phyloP scores from a whole-genome alignment of 2,888 invertebrate genomes.

The Stratiomys singularior region DNA sequence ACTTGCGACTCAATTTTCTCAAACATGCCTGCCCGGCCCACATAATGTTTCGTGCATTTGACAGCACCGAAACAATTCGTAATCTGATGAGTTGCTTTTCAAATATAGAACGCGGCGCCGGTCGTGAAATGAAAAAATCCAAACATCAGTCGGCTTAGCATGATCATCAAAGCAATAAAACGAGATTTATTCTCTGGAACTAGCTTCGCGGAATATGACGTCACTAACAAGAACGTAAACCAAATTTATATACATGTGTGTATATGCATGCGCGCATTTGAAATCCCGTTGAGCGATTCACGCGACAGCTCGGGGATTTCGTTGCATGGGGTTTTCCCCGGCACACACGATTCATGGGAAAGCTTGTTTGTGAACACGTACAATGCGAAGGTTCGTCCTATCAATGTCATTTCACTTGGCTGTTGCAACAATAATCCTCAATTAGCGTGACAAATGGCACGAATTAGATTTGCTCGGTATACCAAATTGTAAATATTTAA shows the following conservation, averaged over 20 bases:
- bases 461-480: no score
- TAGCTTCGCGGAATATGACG: not conserved
- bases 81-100: no score
- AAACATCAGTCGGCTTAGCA: no score
- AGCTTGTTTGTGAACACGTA: not conserved
- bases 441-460: no score
- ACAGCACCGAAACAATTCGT: not conserved
- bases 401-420: not conserved
- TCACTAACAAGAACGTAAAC: not conserved
- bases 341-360: not conserved
- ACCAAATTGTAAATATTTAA: no score
- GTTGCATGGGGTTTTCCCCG: constrained; percentile 18
- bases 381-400: not conserved
- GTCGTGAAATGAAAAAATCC: no score
- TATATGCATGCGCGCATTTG: not conserved
- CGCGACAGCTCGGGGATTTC: constrained; percentile 2
- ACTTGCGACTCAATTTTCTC: no score
- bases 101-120: no score
- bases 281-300: not conserved
- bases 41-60: not conserved
- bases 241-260: no score
- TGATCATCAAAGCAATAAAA: no score
- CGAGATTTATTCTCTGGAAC: no score
- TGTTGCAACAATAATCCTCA: not conserved
- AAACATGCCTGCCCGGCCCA: not conserved